Evolutionary conservation across 2,797 vertebrate genomes (phyloP).

Genomic region (Acanthiza pusilla): DNA sequence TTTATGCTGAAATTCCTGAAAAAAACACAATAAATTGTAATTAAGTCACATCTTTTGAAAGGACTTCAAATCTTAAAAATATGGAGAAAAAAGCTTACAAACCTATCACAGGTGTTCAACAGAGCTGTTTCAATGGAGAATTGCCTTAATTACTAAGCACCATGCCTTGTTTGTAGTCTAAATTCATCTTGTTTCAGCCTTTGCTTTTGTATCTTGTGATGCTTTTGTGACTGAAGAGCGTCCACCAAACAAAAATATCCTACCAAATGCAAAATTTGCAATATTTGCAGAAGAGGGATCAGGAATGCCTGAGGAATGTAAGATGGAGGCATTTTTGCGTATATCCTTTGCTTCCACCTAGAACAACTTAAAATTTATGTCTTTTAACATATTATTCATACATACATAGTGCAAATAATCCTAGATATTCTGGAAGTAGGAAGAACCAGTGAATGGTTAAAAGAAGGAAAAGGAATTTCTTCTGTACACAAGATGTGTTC

Average conservation of each 20-base stretch:
- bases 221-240: neutral
- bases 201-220: neutral
- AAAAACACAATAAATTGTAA: neutral
- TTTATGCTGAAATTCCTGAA: neutral
- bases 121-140: neutral
- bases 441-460: neutral
- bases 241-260: neutral
- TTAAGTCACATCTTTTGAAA: neutral
- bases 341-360: neutral
- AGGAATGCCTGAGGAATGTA: neutral
- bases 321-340: neutral
- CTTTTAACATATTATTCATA: neutral
- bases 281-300: neutral
- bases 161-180: neutral
- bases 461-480: neutral
- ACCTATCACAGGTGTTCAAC: neutral
- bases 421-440: neutral
- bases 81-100: neutral
- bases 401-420: neutral
- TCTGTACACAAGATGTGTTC: neutral
- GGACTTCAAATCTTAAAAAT: neutral
- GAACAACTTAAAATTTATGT: neutral
- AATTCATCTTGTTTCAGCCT: neutral
- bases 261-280: neutral
- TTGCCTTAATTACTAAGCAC: neutral